Evolutionary conservation across 2,113 vertebrate species (phyloP).

Genomic region (Caracal caracal): DNA sequence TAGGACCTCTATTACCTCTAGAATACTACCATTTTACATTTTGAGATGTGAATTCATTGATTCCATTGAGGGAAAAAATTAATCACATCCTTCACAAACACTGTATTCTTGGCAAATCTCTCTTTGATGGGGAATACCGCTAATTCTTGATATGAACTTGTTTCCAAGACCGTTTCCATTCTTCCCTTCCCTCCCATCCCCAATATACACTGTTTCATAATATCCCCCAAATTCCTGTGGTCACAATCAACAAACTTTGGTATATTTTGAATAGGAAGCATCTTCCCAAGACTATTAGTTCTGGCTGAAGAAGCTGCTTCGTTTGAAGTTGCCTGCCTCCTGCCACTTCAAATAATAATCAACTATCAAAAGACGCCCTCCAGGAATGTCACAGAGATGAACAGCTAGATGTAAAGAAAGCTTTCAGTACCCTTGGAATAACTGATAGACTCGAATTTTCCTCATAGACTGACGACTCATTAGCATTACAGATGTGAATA

Average conservation of each 20-base stretch:
- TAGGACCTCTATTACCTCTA: too few species aligned
- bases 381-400: conserved; percentile 77
- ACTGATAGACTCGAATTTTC: conserved; percentile 64
- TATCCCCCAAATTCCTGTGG: conserved; percentile 6
- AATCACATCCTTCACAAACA: neutral
- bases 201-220: neutral
- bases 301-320: conserved; percentile 64
- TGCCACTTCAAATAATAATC: conserved; percentile 78
- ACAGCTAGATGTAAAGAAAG: conserved; percentile 68
- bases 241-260: conserved; percentile 22
- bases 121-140: neutral
- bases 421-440: conserved; percentile 71
- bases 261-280: conserved; percentile 55
- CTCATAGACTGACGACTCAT: conserved; percentile 51
- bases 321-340: conserved; percentile 73
- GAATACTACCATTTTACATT: neutral
- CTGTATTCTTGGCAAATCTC: neutral
- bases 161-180: neutral
- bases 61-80: neutral
- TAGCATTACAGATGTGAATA: conserved; percentile 73
- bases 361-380: conserved; percentile 76
- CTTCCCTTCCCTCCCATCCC: neutral
- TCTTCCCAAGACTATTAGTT: conserved; percentile 71
- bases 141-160: neutral
- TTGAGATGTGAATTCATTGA: neutral